Percentiles rank a stretch among this genome's conserved stretches.
phyloP scores from a whole-genome alignment of 2,888 invertebrate genomes.

The Antheraea yamamai region DNA sequence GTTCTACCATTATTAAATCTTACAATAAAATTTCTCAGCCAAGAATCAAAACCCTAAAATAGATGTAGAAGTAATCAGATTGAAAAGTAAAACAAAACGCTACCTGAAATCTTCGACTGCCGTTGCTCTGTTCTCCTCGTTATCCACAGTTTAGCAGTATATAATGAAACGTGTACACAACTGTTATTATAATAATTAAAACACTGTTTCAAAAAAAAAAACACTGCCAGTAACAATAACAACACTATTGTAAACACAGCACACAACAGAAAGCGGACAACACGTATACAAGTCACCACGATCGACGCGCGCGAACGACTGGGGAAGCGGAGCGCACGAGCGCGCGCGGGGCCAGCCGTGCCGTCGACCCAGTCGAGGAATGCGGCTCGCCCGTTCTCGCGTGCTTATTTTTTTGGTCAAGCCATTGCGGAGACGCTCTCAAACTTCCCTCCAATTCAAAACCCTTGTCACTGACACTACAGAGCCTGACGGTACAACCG shows the following conservation, averaged over 20 bases:
- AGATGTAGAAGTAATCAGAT: conserved; percentile 61
- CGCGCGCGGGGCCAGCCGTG: conserved; percentile 51
- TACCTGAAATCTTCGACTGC: conserved; percentile 78
- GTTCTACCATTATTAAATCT: conserved; percentile 49
- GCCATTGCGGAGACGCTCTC: conserved; percentile 39
- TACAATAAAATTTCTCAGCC: conserved; percentile 48
- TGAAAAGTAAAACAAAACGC: conserved; percentile 68
- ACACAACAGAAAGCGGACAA: conserved; percentile 59
- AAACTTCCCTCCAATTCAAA: conserved; percentile 16
- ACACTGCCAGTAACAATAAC: conserved; percentile 65
- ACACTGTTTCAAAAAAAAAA: conserved; percentile 59
- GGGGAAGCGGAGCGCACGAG: conserved; percentile 36
- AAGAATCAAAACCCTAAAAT: conserved; percentile 44
- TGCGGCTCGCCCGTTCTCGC: conserved; percentile 75
- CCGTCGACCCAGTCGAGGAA: conserved; percentile 77
- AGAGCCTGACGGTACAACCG: conserved; percentile 2
- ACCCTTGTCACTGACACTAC: conserved; percentile 4
- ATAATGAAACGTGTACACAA: conserved; percentile 40
- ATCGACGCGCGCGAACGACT: conserved; percentile 76
- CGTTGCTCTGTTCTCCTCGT: conserved; percentile 66
- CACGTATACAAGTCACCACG: conserved; percentile 52
- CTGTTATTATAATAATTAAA: conserved; percentile 29
- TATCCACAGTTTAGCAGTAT: conserved; percentile 49
- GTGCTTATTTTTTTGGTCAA: conserved; percentile 65
- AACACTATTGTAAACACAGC: conserved; percentile 75